A percentile compares a stretch with the other conserved stretches of the same genome.
These are phyloP conservation scores for Tautogolabrus adspersus DNA, from an alignment of 2,113 vertebrate species.

Conservation along the genomic window DNA sequence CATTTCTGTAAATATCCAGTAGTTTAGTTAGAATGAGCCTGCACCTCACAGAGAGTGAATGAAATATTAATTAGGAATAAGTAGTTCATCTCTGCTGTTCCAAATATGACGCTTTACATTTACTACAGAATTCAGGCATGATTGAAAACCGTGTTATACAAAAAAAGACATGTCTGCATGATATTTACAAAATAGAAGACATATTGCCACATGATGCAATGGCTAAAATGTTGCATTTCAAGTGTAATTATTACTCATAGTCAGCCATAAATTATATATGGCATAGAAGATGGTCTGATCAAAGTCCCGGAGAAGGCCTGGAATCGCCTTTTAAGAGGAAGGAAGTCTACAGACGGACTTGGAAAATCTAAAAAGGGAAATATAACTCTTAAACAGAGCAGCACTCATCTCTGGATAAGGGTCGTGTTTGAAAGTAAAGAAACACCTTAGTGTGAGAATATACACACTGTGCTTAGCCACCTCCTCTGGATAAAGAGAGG, in stretches of 20 bases:
- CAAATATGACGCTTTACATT: conserved; percentile 29
- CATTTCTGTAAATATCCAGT: conserved; percentile 5
- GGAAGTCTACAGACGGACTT: too few species aligned
- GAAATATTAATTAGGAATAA: conserved; percentile 46
- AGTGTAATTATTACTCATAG: not conserved
- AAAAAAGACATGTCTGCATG: not conserved
- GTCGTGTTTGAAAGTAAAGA: conserved; percentile 10
- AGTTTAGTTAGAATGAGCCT: conserved; percentile 18
- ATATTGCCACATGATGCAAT: not conserved
- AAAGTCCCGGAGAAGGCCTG: conserved; percentile 2
- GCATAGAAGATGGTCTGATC: not conserved
- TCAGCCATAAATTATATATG: not conserved
- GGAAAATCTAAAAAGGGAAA: too few species aligned
- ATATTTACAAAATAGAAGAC: not conserved
- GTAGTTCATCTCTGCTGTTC: conserved; percentile 29
- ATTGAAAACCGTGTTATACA: conserved; percentile 1
- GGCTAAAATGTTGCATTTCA: not conserved
- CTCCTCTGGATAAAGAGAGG: not conserved
- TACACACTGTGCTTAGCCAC: not conserved
- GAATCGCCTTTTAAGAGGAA: not conserved
- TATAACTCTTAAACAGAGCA: too few species aligned
- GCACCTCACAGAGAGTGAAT: conserved; percentile 21
- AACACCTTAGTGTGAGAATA: not conserved
- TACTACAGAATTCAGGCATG: not conserved
- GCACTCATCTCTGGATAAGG: conserved; percentile 2